Conservation (phyloP, 2,797 vertebrate species). For the Chaetophractus vellerosus region DNA sequence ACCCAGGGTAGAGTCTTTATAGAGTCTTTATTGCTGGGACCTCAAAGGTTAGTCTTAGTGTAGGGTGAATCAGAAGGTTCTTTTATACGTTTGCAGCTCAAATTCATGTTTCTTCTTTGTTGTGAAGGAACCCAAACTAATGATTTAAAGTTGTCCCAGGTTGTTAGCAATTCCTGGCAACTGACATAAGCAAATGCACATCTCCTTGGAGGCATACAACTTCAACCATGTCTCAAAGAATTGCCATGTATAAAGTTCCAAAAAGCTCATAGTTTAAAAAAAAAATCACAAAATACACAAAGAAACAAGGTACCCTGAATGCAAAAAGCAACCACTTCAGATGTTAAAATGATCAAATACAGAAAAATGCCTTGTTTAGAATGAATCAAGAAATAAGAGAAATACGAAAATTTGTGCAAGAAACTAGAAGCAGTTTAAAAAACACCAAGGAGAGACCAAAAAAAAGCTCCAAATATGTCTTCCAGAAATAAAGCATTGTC, state of each 20-base stretch:
- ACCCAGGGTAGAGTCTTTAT: not conserved
- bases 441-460: not conserved
- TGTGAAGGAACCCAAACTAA: not conserved
- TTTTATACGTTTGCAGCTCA: not conserved
- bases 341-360: slow-evolving; percentile 15
- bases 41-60: not conserved
- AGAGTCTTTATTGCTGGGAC: not conserved
- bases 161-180: slow-evolving; percentile 15
- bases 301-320: not conserved
- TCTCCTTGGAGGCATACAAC: not conserved
- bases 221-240: not conserved
- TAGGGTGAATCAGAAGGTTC: not conserved
- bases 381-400: slow-evolving; percentile 25
- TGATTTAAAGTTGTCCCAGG: not conserved
- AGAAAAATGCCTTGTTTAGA: slow-evolving; percentile 19
- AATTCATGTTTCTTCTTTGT: not conserved
- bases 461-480: not conserved
- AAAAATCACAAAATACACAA: not conserved
- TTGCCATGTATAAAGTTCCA: not conserved
- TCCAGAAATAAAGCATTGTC: not conserved
- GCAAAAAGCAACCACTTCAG: not conserved
- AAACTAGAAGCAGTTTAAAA: not conserved
- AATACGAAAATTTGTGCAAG: not conserved
- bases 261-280: not conserved
- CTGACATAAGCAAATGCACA: not conserved